Percentiles rank a stretch among this genome's conserved stretches.
These are phyloP conservation scores for Apistogramma diplotaenia DNA, from an alignment of 2,113 vertebrate genomes.

Conservation along the genomic window DNA sequence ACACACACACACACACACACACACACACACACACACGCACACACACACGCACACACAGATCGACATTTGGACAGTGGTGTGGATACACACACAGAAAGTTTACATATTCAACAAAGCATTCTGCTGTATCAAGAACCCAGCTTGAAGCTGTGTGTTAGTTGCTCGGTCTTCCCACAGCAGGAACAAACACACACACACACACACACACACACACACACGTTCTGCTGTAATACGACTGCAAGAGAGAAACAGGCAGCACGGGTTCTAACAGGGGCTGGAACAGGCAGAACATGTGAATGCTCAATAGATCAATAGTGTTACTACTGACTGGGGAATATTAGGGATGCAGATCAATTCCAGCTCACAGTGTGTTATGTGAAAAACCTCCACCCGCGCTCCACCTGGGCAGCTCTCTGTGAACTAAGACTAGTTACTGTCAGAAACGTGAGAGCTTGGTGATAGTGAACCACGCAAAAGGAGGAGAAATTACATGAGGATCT, in stretches of 20 bases:
- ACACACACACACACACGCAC: background rate
- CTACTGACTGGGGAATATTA: background rate
- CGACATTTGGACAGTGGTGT: background rate
- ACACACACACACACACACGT: background rate
- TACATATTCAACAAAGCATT: conserved; percentile 22
- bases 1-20: background rate
- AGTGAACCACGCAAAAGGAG: background rate
- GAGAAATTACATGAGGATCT: accelerated
- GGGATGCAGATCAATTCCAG: background rate
- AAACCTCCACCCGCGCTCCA: no score
- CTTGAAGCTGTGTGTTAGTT: background rate
- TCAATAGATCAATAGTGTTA: background rate
- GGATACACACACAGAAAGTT: background rate
- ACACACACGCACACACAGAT: background rate
- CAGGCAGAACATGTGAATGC: background rate
- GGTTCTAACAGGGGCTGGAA: background rate
- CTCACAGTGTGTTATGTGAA: background rate
- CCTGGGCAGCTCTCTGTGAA: no score
- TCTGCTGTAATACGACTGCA: background rate
- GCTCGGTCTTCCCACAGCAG: background rate
- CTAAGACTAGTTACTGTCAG: background rate
- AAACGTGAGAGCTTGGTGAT: no score
- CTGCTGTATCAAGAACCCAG: background rate
- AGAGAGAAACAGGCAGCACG: background rate
- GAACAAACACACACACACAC: background rate